phyloP scores from a whole-genome alignment of 1,140 invertebrate species.

The Drosophila nigrodunni region DNA sequence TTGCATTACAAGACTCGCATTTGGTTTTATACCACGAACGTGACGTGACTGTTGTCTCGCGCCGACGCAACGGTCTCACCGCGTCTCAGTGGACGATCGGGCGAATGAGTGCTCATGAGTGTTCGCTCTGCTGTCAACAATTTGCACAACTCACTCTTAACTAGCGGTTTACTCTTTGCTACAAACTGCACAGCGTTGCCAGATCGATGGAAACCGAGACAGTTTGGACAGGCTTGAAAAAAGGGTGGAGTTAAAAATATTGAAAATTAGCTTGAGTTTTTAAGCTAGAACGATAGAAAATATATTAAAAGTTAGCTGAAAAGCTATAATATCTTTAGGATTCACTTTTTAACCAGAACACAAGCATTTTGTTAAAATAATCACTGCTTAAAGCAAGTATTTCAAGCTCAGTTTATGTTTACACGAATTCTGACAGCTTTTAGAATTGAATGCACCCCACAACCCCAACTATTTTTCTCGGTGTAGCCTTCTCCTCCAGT shows the following conservation, averaged over 20 bases:
- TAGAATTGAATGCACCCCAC: neutral
- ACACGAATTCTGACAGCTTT: neutral
- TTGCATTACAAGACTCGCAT: conserved; percentile 58
- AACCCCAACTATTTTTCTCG: neutral
- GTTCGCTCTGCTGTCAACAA: neutral
- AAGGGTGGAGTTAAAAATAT: no score
- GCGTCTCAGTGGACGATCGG: conserved; percentile 13
- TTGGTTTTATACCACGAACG: conserved; percentile 69
- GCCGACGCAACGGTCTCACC: conserved; percentile 3
- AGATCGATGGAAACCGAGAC: conserved; percentile 1
- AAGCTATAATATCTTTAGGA: no score
- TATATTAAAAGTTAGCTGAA: no score
- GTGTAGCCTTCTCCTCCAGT: no score
- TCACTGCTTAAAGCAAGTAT: no score
- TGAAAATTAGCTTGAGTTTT: no score
- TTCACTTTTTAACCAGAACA: no score
- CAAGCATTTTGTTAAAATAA: no score
- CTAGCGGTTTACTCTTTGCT: conserved; percentile 8
- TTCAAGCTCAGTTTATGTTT: no score
- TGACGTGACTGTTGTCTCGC: conserved; percentile 55
- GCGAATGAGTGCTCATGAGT: neutral
- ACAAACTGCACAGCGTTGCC: conserved; percentile 5
- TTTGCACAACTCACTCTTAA: conserved; percentile 29
- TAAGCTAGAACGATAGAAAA: no score
- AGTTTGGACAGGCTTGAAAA: no score